Percentiles rank a stretch among this genome's conserved stretches.
Conservation (phyloP, 2,113 vertebrate genomes). For the Myrmophylax atrothorax region DNA sequence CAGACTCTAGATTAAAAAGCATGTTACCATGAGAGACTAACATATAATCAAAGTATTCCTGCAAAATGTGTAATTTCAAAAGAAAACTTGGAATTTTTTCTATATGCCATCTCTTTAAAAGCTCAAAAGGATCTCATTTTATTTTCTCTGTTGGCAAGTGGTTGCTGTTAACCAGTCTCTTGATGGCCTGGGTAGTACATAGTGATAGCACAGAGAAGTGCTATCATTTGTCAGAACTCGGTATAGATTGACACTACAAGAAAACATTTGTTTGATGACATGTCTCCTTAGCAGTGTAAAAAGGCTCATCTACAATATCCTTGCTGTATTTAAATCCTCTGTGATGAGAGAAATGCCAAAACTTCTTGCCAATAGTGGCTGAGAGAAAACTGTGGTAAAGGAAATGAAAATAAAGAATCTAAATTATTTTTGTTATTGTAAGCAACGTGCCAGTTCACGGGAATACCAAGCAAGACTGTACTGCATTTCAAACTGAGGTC, state of each 20-base stretch:
- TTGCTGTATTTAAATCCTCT: not conserved
- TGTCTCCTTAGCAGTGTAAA: not conserved
- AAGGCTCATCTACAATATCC: not conserved
- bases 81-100: not conserved
- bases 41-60: not conserved
- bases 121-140: not conserved
- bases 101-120: not conserved
- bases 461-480: not conserved
- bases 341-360: not conserved
- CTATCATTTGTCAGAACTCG: not conserved
- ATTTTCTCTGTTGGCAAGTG: not conserved
- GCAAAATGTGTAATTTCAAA: not conserved
- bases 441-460: not conserved
- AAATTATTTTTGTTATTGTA: not conserved
- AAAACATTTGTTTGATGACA: not conserved
- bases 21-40: not conserved
- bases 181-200: not conserved
- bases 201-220: not conserved
- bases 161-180: not conserved
- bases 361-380: not conserved
- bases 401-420: not conserved
- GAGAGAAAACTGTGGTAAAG: not conserved
- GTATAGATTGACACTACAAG: not conserved
- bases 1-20: not conserved
- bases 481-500: not conserved